Evolutionary conservation across 1,140 invertebrate genomes (phyloP), one percentile per base, ranked within the genome.

Genomic region (Danaus plexippus): DNA sequence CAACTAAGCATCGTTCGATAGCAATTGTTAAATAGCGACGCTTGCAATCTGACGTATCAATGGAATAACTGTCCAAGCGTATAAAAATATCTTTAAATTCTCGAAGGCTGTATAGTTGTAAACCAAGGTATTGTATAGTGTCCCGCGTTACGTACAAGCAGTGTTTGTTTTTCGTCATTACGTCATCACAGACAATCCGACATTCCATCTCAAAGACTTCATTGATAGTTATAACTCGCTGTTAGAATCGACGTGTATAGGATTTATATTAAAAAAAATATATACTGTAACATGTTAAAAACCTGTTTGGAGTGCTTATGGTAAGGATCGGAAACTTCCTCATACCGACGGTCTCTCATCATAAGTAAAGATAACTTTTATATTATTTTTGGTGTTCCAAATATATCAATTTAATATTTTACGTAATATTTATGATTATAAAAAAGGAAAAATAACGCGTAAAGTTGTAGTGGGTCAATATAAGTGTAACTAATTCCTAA

Each of bases 161-260:
- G 59, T 74, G 71, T 80, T 80, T 82, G 66, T 80, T 82, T 32
- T 82, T 82, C 70, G 66, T 61, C 65, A 73, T 85, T 85, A 77
- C 81, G 81, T 85, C 78, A 85, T 66, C 69, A 46, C 53, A 54
- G 60, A 59, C 55, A 55, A 67, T 66, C 53, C 52, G 57, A 73
- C 67, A 73, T 79, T 70, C 68, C 65, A 71, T 74, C 61, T 62
- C 56, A 64, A 56, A 61, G 61, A 64, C 54, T 55, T 65, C 59
- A 64, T 64, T 60, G 59, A 60, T 63, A 63, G 61, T 47, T 55
- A 50, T 66, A 59, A 60, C 52, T 11, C 53, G 63, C 50, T 52
- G 47, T 43, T 48, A 44, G 54, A 52, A 49, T 54, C 57, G 60
- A 62, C 56, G 59, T 58, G 56, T 54, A n/a, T 42, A 47, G 32